These are phyloP conservation scores for Andrena camellia DNA, from an alignment of 2,888 invertebrate species.

Conservation along the genomic window DNA sequence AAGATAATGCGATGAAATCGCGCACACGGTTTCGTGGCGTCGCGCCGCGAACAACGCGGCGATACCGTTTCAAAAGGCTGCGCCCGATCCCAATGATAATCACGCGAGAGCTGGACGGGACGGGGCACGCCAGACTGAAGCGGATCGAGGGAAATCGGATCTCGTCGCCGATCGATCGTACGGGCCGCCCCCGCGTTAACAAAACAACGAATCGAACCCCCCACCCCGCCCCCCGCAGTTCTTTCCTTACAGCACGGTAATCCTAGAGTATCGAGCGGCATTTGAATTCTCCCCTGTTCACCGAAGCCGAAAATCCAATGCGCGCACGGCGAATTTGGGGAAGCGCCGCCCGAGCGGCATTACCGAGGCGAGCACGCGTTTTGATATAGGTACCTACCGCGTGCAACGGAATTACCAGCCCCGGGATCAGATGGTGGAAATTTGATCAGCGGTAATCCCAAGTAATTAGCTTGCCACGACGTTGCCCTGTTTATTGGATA, in stretches of 20 bases:
- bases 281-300: conserved; percentile 51
- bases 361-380: conserved; percentile 52
- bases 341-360: conserved; percentile 52
- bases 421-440: conserved; percentile 68
- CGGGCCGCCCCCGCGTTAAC: not conserved
- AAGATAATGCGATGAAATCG: conserved; percentile 7
- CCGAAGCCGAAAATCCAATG: conserved; percentile 63
- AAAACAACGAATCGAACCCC: conserved; percentile 19
- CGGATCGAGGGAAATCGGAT: conserved; percentile 17
- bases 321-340: conserved; percentile 54
- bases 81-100: conserved; percentile 17
- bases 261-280: conserved; percentile 45
- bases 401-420: conserved; percentile 50
- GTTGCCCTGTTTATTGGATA: conserved; percentile 24
- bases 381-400: conserved; percentile 39
- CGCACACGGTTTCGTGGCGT: not conserved
- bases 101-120: not conserved
- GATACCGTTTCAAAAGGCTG: conserved; percentile 20
- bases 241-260: conserved; percentile 54
- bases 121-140: not conserved
- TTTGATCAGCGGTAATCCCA: conserved; percentile 62
- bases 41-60: not conserved
- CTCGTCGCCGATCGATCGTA: conserved; percentile 10
- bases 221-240: conserved; percentile 9
- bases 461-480: conserved; percentile 49